Conservation (phyloP, 2,797 vertebrate genomes). For the Rhinophrynus dorsalis region DNA sequence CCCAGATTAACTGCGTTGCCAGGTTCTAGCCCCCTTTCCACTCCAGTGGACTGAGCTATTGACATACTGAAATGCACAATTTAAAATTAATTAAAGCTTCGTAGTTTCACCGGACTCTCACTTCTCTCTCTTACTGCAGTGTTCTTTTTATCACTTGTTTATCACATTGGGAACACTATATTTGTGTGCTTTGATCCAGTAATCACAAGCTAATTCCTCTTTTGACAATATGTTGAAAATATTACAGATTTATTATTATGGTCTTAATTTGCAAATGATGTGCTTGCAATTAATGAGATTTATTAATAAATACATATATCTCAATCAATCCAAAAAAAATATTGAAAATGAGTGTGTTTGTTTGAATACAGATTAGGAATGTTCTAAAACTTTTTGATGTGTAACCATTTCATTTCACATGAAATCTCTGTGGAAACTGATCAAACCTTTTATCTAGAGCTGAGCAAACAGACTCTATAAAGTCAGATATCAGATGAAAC, state of each 20-base stretch:
- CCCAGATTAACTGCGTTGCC: constrained; percentile 90
- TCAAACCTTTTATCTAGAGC: too few species aligned
- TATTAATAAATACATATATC: constrained; percentile 16
- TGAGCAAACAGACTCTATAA: too few species aligned
- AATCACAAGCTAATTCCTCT: constrained; percentile 19
- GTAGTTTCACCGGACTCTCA: constrained; percentile 82
- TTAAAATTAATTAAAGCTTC: constrained; percentile 96
- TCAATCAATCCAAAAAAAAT: too few species aligned
- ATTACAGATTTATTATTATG: constrained; percentile 25
- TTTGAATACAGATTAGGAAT: not conserved
- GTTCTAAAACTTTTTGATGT: not conserved
- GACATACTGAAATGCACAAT: constrained; percentile 92
- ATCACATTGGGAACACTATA: constrained; percentile 5
- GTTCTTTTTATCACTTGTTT: constrained; percentile 2
- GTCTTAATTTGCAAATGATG: constrained; percentile 5
- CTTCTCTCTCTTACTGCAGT: constrained; percentile 39
- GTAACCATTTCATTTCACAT: too few species aligned
- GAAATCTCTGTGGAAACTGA: too few species aligned
- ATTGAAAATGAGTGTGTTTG: too few species aligned
- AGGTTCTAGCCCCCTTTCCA: constrained; percentile 91
- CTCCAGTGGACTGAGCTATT: constrained; percentile 85
- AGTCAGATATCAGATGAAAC: too few species aligned
- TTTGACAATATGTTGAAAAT: constrained; percentile 4
- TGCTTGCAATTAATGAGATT: constrained; percentile 18
- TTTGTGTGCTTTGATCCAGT: constrained; percentile 8